These are phyloP conservation scores for Pseudochirops corinnae DNA, from an alignment of 2,797 vertebrate genomes.

Conservation along the genomic window DNA sequence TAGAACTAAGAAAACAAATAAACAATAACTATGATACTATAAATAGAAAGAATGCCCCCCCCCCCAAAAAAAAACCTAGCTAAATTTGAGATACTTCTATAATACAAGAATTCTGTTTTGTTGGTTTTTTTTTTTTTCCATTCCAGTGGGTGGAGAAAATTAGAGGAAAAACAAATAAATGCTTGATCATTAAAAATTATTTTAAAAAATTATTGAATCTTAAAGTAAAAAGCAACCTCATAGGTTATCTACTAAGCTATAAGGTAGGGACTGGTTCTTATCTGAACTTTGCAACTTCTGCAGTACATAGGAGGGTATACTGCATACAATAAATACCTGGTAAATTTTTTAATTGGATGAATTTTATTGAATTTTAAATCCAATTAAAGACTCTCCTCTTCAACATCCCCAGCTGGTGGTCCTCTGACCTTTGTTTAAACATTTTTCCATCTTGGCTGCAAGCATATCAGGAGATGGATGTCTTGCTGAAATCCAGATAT, in stretches of 20 bases:
- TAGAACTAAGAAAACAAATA: not conserved
- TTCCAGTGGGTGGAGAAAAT: not conserved
- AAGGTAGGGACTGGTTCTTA: not conserved
- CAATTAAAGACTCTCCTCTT: not conserved
- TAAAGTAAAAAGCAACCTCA: not conserved
- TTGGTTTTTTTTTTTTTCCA: not conserved
- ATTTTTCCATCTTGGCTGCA: not conserved
- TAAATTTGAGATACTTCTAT: not conserved
- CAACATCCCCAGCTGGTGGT: not conserved
- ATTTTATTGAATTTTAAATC: not conserved
- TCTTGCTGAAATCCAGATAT: not conserved
- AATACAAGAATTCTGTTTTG: not conserved
- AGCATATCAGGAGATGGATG: not conserved
- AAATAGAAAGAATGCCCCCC: not conserved
- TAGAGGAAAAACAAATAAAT: not conserved
- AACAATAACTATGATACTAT: not conserved
- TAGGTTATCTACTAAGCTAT: not conserved
- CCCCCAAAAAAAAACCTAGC: not conserved
- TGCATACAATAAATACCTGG: not conserved
- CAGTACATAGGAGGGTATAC: not conserved
- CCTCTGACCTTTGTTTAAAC: not conserved
- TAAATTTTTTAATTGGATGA: not conserved
- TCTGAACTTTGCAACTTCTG: not conserved
- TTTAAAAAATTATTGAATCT: not conserved
- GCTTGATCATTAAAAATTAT: not conserved